These are phyloP conservation scores for Camponotus pennsylvanicus DNA, from an alignment of 1,140 invertebrate species.

Conservation along the genomic window DNA sequence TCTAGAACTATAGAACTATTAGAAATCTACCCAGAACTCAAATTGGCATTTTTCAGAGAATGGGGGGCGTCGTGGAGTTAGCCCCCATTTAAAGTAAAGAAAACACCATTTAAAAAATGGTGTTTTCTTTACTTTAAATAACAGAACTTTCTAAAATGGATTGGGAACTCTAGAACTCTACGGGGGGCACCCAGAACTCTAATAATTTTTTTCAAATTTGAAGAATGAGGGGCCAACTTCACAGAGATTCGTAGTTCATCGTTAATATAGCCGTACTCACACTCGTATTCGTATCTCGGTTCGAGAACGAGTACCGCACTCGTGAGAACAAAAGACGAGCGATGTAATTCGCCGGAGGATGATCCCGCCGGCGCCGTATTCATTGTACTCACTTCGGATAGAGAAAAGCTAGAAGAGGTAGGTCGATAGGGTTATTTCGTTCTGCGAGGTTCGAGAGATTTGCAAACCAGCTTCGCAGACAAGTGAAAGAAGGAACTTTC, in stretches of 20 bases:
- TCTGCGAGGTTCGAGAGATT: not conserved
- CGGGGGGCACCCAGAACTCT: too few species aligned
- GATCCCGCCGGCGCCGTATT: slow-evolving; percentile 15
- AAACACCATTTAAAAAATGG: too few species aligned
- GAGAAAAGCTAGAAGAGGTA: slow-evolving; percentile 6
- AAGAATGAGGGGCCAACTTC: too few species aligned
- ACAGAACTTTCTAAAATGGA: too few species aligned
- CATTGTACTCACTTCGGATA: slow-evolving; percentile 14
- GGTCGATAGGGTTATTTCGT: slow-evolving; percentile 8
- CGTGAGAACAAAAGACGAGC: slow-evolving; percentile 50
- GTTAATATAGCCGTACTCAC: not conserved
- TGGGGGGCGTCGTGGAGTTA: too few species aligned
- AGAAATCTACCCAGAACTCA: too few species aligned
- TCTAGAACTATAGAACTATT: too few species aligned
- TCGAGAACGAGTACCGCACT: slow-evolving; percentile 3
- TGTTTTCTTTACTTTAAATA: too few species aligned
- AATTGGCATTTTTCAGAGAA: too few species aligned
- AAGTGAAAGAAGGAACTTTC: not conserved
- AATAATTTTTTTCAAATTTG: too few species aligned
- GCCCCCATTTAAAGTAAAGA: too few species aligned
- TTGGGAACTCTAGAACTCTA: too few species aligned
- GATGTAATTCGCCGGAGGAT: slow-evolving; percentile 48
- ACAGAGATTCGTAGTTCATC: not conserved
- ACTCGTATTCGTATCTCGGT: not conserved
- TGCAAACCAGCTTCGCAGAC: not conserved